A percentile compares a stretch with the other conserved stretches of the same genome.
These are phyloP conservation scores for Channa argus DNA, from an alignment of 2,113 vertebrate genomes.

Conservation along the genomic window DNA sequence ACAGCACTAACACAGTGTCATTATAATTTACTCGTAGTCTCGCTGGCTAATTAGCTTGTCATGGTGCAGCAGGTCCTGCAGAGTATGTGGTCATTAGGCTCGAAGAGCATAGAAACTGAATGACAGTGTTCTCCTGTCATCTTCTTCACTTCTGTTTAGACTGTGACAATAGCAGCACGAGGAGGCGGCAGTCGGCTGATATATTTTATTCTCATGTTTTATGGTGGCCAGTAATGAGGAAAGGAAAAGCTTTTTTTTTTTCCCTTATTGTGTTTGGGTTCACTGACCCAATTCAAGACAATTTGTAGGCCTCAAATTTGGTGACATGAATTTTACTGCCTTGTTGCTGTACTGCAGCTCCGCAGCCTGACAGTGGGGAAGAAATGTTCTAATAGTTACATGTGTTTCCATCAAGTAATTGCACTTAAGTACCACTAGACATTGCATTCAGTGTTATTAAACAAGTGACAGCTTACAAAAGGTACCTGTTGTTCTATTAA, in stretches of 20 bases:
- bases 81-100: slow-evolving; percentile 69
- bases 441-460: slow-evolving; percentile 36
- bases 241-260: slow-evolving; percentile 12
- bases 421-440: slow-evolving; percentile 8
- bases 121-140: slow-evolving; percentile 52
- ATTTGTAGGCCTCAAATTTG: slow-evolving; percentile 50
- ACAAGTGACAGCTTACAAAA: slow-evolving; percentile 43
- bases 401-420: slow-evolving; percentile 6
- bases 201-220: slow-evolving; percentile 32
- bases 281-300: slow-evolving; percentile 44
- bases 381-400: slow-evolving; percentile 10
- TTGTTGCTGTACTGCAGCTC: not conserved
- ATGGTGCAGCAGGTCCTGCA: slow-evolving; percentile 67
- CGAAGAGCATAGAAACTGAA: slow-evolving; percentile 41
- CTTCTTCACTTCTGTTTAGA: slow-evolving; percentile 13
- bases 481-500: slow-evolving; percentile 57
- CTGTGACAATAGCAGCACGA: slow-evolving; percentile 26
- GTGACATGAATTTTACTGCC: slow-evolving; percentile 11
- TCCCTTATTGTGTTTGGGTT: slow-evolving; percentile 38
- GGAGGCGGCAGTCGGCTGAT: slow-evolving; percentile 35
- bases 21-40: slow-evolving; percentile 78
- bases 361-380: not conserved
- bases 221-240: slow-evolving; percentile 44
- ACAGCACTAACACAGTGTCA: slow-evolving; percentile 72
- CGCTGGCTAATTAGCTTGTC: slow-evolving; percentile 79